Evolutionary conservation across 2,888 invertebrate species (phyloP).

Genomic region (Drosophila greeni): DNA sequence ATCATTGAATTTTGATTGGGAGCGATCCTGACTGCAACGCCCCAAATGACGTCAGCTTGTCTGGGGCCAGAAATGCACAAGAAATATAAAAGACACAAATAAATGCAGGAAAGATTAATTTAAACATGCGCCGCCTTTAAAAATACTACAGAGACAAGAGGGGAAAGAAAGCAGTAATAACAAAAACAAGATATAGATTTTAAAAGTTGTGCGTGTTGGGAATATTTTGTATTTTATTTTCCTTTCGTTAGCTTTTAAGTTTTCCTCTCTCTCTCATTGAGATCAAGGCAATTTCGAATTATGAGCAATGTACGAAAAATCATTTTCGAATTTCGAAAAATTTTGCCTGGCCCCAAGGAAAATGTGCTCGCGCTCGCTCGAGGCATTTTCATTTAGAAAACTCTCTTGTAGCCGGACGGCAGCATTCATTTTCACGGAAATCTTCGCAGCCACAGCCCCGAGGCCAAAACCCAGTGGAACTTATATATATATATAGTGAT

Average conservation of each 20-base stretch:
- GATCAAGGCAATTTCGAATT: slow-evolving; percentile 54
- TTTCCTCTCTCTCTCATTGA: slow-evolving; percentile 31
- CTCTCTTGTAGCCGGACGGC: slow-evolving; percentile 74
- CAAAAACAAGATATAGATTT: slow-evolving; percentile 25
- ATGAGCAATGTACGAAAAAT: slow-evolving; percentile 47
- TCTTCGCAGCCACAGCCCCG: slow-evolving; percentile 68
- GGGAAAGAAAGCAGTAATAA: slow-evolving; percentile 19
- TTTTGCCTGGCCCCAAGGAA: slow-evolving; percentile 15
- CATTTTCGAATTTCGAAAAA: slow-evolving; percentile 45
- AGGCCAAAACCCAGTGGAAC: slow-evolving; percentile 57
- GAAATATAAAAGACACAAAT: slow-evolving; percentile 40
- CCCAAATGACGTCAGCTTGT: slow-evolving; percentile 40
- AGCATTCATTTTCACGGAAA: slow-evolving; percentile 75
- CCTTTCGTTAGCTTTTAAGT: slow-evolving; percentile 28
- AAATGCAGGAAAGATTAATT: slow-evolving; percentile 48
- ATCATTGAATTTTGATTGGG: slow-evolving; percentile 9
- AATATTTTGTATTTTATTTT: slow-evolving; percentile 25
- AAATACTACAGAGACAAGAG: slow-evolving; percentile 48
- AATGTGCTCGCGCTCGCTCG: slow-evolving; percentile 20
- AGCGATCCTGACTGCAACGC: slow-evolving; percentile 25
- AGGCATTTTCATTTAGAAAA: slow-evolving; percentile 71
- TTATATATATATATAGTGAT: slow-evolving; percentile 29
- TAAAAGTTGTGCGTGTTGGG: slow-evolving; percentile 31
- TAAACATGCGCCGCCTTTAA: slow-evolving; percentile 49
- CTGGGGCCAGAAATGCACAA: slow-evolving; percentile 29